Percentiles rank a stretch among this genome's conserved stretches.
phyloP scores from a whole-genome alignment of 2,797 vertebrate genomes.

The Rhinogobio ventralis region DNA sequence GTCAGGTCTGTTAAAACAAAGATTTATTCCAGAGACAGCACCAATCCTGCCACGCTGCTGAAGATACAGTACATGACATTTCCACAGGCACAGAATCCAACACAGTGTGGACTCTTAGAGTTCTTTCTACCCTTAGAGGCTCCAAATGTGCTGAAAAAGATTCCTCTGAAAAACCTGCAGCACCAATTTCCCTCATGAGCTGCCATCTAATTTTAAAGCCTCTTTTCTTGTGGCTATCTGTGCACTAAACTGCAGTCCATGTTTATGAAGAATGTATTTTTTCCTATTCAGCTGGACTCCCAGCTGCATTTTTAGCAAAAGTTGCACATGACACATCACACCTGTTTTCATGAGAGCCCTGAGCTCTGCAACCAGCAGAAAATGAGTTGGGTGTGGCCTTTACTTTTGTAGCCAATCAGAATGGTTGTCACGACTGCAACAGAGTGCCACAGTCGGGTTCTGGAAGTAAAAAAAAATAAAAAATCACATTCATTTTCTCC shows the following conservation, averaged over 20 bases:
- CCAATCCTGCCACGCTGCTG: conserved; percentile 32
- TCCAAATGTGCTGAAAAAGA: conserved; percentile 23
- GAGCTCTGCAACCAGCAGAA: not conserved
- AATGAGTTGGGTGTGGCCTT: not conserved
- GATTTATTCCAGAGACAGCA: conserved; percentile 35
- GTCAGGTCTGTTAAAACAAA: conserved; percentile 29
- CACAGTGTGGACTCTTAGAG: not conserved
- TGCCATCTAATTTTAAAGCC: conserved; percentile 24
- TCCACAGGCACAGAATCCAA: conserved; percentile 33
- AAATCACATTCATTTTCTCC: not conserved
- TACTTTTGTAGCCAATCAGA: not conserved
- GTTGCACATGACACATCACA: conserved; percentile 12
- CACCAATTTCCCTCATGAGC: conserved; percentile 28
- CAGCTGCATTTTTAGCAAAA: not conserved
- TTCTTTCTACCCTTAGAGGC: conserved; percentile 35
- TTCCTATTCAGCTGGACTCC: conserved; percentile 14
- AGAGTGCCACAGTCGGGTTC: not conserved
- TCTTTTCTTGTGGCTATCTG: conserved; percentile 31
- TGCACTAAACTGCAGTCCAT: conserved; percentile 13
- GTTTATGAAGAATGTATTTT: conserved; percentile 1
- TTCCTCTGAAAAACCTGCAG: conserved; percentile 24
- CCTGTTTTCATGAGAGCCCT: not conserved
- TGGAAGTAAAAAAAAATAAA: not conserved
- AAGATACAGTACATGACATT: conserved; percentile 51
- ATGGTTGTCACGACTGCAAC: not conserved